Conservation (phyloP, 2,113 vertebrate genomes). For the Dromas ardeola region DNA sequence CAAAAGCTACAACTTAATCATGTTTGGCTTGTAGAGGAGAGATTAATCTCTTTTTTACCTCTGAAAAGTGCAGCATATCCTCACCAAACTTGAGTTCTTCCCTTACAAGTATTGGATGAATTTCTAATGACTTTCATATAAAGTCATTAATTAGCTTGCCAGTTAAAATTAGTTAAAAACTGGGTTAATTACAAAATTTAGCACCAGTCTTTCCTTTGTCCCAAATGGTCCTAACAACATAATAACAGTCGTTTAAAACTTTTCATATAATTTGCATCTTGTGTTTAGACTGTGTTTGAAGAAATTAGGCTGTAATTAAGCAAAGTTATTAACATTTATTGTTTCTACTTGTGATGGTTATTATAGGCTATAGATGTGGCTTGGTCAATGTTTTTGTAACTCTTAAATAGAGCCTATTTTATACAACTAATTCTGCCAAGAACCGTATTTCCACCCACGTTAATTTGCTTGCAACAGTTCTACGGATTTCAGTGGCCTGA, state of each 20-base stretch:
- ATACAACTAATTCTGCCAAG: background rate
- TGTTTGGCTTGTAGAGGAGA: background rate
- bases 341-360: background rate
- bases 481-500: background rate
- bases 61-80: background rate
- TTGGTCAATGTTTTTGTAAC: background rate
- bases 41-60: background rate
- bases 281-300: background rate
- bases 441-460: rapidly evolving
- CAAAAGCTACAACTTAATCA: background rate
- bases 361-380: background rate
- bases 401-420: background rate
- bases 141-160: background rate
- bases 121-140: background rate
- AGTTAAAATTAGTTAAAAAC: background rate
- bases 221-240: background rate
- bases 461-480: background rate
- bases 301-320: background rate
- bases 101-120: background rate
- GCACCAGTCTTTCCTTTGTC: background rate
- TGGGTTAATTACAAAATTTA: background rate
- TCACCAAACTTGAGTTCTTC: background rate
- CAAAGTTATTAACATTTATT: background rate
- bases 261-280: background rate
- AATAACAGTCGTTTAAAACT: background rate